These are phyloP conservation scores for Autographa pulchrina DNA, from an alignment of 2,888 invertebrate species.

Conservation along the genomic window DNA sequence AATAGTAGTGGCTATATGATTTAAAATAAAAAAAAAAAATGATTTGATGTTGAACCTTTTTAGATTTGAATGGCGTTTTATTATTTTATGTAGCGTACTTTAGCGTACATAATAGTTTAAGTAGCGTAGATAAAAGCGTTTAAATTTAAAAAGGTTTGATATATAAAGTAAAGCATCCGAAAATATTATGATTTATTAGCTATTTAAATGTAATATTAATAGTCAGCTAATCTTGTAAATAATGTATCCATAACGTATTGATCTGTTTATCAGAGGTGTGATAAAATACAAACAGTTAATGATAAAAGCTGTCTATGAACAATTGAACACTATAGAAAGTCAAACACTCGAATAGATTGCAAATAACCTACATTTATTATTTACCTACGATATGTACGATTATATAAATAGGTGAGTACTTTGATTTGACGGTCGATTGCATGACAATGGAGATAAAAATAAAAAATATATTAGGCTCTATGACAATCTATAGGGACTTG, in stretches of 20 bases:
- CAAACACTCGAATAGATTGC: conserved; percentile 1
- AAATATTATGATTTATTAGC: not conserved
- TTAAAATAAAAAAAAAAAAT: not conserved
- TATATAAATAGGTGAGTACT: not conserved
- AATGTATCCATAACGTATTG: not conserved
- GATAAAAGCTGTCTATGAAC: not conserved
- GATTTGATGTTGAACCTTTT: conserved; percentile 5
- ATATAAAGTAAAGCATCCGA: not conserved
- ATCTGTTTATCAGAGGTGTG: conserved; percentile 4
- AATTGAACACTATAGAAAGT: not conserved
- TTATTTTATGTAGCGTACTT: conserved; percentile 3
- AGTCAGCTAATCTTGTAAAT: too few species aligned
- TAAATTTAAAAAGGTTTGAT: not conserved
- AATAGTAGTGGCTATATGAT: not conserved
- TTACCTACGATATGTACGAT: not conserved
- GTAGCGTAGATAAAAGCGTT: not conserved
- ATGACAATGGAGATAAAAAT: too few species aligned
- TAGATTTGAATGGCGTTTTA: not conserved
- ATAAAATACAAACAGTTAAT: not conserved
- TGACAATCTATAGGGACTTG: too few species aligned
- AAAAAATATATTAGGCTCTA: too few species aligned
- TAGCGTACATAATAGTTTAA: conserved; percentile 4
- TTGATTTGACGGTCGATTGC: too few species aligned
- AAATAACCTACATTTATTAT: not conserved
- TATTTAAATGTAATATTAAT: too few species aligned